Base-by-base conservation (phyloP, 2,113 vertebrate genomes). In the Hypanus sabinus region DNA sequence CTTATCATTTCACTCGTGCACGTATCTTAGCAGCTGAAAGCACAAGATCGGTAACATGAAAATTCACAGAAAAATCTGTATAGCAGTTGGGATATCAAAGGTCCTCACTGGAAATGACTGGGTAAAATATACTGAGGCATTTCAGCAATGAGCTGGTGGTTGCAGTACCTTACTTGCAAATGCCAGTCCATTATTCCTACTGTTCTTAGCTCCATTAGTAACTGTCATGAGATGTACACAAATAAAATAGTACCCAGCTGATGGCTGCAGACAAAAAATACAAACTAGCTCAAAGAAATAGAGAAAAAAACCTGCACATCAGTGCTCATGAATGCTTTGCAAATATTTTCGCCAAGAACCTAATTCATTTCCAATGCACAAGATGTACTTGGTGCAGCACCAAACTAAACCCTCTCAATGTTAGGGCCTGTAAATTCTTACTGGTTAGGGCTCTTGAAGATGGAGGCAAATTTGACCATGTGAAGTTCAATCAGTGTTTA, bases 21-120 rank as follows among this genome's bases (percentile, higher is more conserved):
- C 46, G 27, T 93, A 36, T 93, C 71, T 93, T 73, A 93, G 90
- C 90, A 93, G 22, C 33, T 6, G 71, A 93, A 92, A 71, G 65
- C 65, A 70, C 20, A 93, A n/a, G 68, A 71, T 46, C 46, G 65
- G 22, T 46, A 93, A 73, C 68, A 92, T 91, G 57, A 38, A 71
- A 73, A 68, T 46, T 33, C 65, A 46, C n/a, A 93, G 60, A 68
- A 65, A 38, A 36, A 71, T 68, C 20, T 93, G 62, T 70, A 36
- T 71, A 71, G 14, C 3, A 73, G 33, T 46, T 27, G 90, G 68
- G 20, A 71, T 22, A 60, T 65, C 83, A 33, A 91, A 70, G 20
- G 0, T 81, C 79, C 46, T 65, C 65, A 36, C 33, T 36, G 18
- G 20, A 92, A 70, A 14, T 7, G 7, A 38, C 33, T 38, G 71